These are phyloP conservation scores for Homarus americanus DNA, from an alignment of 1,140 invertebrate species.

Conservation along the genomic window DNA sequence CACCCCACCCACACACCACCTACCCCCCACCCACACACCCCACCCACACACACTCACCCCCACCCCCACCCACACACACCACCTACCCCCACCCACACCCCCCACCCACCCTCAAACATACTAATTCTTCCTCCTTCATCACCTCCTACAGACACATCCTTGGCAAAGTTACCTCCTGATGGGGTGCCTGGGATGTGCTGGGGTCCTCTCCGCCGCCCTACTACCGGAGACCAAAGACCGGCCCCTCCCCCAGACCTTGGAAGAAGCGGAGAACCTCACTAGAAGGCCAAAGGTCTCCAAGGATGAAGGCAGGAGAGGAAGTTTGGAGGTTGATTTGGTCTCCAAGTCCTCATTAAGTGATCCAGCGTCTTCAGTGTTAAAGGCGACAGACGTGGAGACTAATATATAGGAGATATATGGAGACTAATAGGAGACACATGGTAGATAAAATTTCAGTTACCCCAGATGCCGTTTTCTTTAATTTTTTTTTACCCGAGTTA, in stretches of 20 bases:
- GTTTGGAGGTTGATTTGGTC: background rate
- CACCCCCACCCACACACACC: too few species aligned
- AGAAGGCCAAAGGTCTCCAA: background rate
- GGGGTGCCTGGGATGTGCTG: background rate
- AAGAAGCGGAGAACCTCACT: constrained; percentile 35
- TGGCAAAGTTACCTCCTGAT: constrained; percentile 33
- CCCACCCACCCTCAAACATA: background rate
- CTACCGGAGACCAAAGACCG: constrained; percentile 41
- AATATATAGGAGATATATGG: background rate
- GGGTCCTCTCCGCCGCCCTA: constrained; percentile 16
- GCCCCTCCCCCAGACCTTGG: constrained; percentile 49
- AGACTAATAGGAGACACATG: background rate
- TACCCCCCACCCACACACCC: too few species aligned
- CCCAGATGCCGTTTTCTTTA: too few species aligned
- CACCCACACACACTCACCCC: too few species aligned
- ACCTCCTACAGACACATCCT: background rate
- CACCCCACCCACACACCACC: too few species aligned
- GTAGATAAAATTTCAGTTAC: too few species aligned
- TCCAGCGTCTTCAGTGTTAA: background rate
- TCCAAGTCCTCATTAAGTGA: background rate
- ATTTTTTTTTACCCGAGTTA: too few species aligned
- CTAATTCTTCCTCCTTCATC: background rate
- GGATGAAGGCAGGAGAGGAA: background rate
- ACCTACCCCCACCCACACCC: too few species aligned
- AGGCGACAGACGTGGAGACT: background rate